A percentile compares a stretch with the other conserved stretches of the same genome.
Evolutionary conservation across 2,797 vertebrate species (phyloP).

Genomic region (Gymnocypris eckloni): DNA sequence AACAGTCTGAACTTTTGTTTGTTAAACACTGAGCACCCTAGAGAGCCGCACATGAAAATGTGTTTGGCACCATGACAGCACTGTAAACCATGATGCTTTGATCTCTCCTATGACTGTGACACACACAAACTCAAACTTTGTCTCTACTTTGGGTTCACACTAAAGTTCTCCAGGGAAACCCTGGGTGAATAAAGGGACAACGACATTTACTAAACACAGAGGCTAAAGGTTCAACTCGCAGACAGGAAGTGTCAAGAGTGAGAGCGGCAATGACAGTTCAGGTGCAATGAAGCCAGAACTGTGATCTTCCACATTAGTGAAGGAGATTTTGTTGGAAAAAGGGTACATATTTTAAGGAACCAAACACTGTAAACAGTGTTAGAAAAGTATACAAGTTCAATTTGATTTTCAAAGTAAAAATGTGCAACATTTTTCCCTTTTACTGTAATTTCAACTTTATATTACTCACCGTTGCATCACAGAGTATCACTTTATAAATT

Average conservation of each 20-base stretch:
- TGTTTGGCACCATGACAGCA: constrained; percentile 82
- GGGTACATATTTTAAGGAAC: neutral
- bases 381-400: neutral
- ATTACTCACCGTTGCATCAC: neutral
- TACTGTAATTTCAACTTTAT: neutral
- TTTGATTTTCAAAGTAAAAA: neutral
- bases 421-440: neutral
- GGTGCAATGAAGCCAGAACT: constrained; percentile 41
- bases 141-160: constrained; percentile 79
- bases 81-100: constrained; percentile 75
- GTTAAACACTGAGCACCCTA: constrained; percentile 76
- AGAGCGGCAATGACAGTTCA: neutral
- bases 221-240: constrained; percentile 82
- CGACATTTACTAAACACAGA: constrained; percentile 84
- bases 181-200: constrained; percentile 75
- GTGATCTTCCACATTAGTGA: neutral
- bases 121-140: constrained; percentile 59
- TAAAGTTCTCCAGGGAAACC: constrained; percentile 74
- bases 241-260: constrained; percentile 70
- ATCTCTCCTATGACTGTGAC: constrained; percentile 77
- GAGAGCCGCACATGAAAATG: constrained; percentile 76
- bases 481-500: neutral
- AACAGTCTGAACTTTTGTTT: constrained; percentile 74
- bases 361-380: neutral
- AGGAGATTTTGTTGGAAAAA: neutral